Base-by-base conservation (phyloP, 2,888 invertebrate species). In the Allacma fusca region DNA sequence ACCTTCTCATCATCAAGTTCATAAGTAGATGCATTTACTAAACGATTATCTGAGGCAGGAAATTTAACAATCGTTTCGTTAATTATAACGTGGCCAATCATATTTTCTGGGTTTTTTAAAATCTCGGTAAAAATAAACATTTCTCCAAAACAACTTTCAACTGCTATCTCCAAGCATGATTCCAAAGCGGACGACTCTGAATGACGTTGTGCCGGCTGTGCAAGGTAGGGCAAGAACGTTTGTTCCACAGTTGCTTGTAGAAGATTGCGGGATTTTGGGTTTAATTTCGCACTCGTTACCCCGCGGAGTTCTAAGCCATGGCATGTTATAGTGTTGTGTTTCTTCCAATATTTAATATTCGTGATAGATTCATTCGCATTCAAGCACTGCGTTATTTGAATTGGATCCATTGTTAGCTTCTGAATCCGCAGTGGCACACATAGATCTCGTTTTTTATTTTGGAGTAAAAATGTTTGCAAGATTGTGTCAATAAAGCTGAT, bases 401-500 rank as follows among this genome's bases (percentile, higher is more conserved):
- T 19, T 0, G 92, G 91, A 84, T 93, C 91, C 62, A 94, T 92
- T 21, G 90, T 89, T 0, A 94, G 86, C 84, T 90, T 91, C 84
- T 91, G 90, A 43, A 94, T 91, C 75, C 92, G 90, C 0, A 93
- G 94, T 0, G 95, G 95, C 0, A 94, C 89, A 84, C 91, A 89
- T 5, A 94, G 89, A 1, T 91, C 90, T 34, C 93, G 89, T 0
- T 91, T 90, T 81, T 92, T 91, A 77, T 91, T 89, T 29, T 91
- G 90, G 29, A 95, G 86, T 70, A 95, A 91, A 84, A 91, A 90
- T 84, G 94, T 91, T 87, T 97, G 96, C 19, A 97, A 88, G 91
- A 97, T 92, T 50, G 93, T 92, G 87, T 97, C 96, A 88, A 97
- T 90, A 86, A 95, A 95, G 1, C 93, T 90, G 12, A 94, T 91